phyloP scores from a whole-genome alignment of 2,113 vertebrate species.

The Centropristis striata region DNA sequence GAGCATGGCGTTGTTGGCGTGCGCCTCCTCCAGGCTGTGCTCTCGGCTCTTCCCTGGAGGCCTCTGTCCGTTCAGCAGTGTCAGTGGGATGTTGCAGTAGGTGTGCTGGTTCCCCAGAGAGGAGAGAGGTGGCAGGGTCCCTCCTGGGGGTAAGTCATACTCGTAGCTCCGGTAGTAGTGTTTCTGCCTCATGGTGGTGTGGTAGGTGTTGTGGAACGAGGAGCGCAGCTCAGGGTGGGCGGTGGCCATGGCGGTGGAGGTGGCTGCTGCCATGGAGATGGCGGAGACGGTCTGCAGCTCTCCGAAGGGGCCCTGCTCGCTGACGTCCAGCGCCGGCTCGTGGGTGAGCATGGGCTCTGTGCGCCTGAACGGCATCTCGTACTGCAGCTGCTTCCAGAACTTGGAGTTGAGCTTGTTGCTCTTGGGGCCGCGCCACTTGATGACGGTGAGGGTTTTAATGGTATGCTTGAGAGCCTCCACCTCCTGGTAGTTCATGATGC shows the following conservation, averaged over 20 bases:
- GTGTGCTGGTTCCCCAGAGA: conserved; percentile 99
- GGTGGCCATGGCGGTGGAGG: conserved; percentile 97
- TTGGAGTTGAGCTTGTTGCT: conserved; percentile 99
- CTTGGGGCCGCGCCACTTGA: conserved; percentile 97
- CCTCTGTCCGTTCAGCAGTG: conserved; percentile 98
- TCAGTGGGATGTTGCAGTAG: conserved; percentile 99
- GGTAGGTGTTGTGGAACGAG: conserved; percentile 97
- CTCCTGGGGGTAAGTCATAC: conserved; percentile 94
- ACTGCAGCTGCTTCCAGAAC: conserved; percentile 99
- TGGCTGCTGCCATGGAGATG: conserved; percentile 98
- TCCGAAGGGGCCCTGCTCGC: conserved; percentile 97
- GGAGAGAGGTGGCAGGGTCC: conserved; percentile 94
- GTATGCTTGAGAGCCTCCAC: conserved; percentile 98
- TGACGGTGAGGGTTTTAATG: conserved; percentile 97
- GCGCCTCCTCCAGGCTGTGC: conserved; percentile 96
- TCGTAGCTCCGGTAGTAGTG: conserved; percentile 99
- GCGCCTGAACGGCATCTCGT: conserved; percentile 99
- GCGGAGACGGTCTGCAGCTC: conserved; percentile 98
- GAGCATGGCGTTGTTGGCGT: conserved; percentile 98
- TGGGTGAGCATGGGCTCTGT: conserved; percentile 94
- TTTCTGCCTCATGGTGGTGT: conserved; percentile 99
- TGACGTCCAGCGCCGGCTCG: conserved; percentile 96
- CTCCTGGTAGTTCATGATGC: conserved; percentile 99
- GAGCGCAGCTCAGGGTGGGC: conserved; percentile 98
- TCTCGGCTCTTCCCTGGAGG: conserved; percentile 95